These are phyloP conservation scores for Chaetorhynchus papuensis DNA, from an alignment of 2,113 vertebrate genomes.

Conservation along the genomic window DNA sequence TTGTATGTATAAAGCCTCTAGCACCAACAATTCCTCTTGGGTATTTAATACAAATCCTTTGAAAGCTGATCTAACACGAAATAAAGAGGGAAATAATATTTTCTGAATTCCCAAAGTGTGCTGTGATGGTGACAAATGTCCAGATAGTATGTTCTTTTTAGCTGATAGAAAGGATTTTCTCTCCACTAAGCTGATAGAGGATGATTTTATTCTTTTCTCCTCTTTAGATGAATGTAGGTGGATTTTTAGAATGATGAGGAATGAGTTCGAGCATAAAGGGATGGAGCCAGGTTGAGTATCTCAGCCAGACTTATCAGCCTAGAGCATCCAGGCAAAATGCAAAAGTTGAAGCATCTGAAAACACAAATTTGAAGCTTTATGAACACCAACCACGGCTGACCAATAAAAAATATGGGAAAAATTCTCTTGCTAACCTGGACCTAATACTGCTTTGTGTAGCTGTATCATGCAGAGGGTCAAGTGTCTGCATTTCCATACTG, in stretches of 20 bases:
- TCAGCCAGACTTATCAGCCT: not conserved
- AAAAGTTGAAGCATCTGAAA: not conserved
- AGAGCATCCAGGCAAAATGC: not conserved
- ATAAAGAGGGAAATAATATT: not conserved
- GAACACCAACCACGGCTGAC: not conserved
- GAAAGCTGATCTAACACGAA: not conserved
- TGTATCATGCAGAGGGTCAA: not conserved
- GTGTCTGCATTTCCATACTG: not conserved
- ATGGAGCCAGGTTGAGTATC: not conserved
- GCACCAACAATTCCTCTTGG: not conserved
- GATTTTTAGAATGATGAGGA: not conserved
- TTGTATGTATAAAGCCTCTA: not conserved
- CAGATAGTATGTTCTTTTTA: not conserved
- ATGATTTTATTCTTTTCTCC: not conserved
- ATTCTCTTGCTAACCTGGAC: not conserved
- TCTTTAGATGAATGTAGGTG: not conserved
- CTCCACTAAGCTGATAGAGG: not conserved
- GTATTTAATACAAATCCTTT: not conserved
- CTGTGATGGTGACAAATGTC: not conserved
- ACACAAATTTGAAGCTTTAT: not conserved
- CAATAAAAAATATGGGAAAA: not conserved
- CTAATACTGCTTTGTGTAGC: not conserved
- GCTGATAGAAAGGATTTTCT: not conserved
- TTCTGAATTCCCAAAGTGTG: not conserved
- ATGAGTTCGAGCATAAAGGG: not conserved